Conservation (phyloP, 2,888 invertebrate species). For the Drosophila koepferae region DNA sequence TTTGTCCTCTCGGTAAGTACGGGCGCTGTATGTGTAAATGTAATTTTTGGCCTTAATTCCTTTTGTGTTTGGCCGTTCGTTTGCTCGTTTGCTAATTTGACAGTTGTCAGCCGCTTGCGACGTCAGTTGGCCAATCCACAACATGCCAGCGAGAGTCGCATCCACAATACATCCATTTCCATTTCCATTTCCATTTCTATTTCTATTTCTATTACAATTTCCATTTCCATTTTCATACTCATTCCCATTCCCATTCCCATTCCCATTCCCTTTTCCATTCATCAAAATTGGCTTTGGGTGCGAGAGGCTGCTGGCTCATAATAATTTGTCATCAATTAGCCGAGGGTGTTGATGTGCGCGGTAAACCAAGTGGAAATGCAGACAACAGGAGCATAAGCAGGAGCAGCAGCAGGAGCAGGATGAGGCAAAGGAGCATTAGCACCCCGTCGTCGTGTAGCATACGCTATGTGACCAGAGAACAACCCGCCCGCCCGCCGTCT, state of each 20-base stretch:
- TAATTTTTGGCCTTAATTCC: slow-evolving; percentile 71
- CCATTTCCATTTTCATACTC: slow-evolving; percentile 7
- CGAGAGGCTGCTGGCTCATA: slow-evolving; percentile 68
- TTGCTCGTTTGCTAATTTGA: slow-evolving; percentile 74
- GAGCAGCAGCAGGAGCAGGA: slow-evolving; percentile 34
- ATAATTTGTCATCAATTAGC: slow-evolving; percentile 82
- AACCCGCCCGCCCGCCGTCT: slow-evolving; percentile 28
- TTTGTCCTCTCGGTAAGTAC: slow-evolving; percentile 33
- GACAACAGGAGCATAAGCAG: slow-evolving; percentile 13
- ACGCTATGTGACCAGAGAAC: slow-evolving; percentile 59
- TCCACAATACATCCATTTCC: slow-evolving; percentile 8
- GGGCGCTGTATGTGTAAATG: slow-evolving; percentile 53
- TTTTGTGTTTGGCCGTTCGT: slow-evolving; percentile 59
- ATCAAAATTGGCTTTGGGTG: slow-evolving; percentile 80
- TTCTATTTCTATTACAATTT: slow-evolving; percentile 4
- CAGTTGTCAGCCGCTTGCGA: slow-evolving; percentile 70
- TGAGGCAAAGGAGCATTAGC: slow-evolving; percentile 26
- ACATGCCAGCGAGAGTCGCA: slow-evolving; percentile 19
- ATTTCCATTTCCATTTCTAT: slow-evolving; percentile 2
- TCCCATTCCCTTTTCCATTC: slow-evolving; percentile 59
- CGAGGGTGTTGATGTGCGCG: slow-evolving; percentile 80
- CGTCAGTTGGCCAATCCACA: slow-evolving; percentile 63
- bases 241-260: slow-evolving; percentile 26
- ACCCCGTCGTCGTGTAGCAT: slow-evolving; percentile 71
- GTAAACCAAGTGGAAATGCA: slow-evolving; percentile 78